Conservation (phyloP, 2,797 vertebrate genomes). For the Limosa lapponica region DNA sequence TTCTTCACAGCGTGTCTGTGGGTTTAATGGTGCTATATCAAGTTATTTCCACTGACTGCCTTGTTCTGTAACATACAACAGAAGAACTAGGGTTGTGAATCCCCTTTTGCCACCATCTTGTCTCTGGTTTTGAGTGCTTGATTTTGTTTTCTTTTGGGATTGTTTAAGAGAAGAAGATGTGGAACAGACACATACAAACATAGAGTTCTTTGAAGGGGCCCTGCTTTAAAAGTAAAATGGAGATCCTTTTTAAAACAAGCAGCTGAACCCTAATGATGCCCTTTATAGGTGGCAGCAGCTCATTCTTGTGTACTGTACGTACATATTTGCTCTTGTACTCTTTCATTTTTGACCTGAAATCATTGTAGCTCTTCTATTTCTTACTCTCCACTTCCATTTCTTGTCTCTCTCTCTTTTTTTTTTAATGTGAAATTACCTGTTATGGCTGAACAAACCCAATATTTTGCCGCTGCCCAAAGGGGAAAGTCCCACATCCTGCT, state of each 20-base stretch:
- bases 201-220: not conserved
- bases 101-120: not conserved
- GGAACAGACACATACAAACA: not conserved
- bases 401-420: not conserved
- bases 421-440: not conserved
- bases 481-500: not conserved
- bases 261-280: not conserved
- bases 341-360: not conserved
- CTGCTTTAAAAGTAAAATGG: not conserved
- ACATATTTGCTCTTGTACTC: not conserved
- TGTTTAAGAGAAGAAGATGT: not conserved
- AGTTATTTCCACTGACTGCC: not conserved
- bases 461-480: not conserved
- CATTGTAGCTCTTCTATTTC: not conserved
- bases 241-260: not conserved
- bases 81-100: not conserved
- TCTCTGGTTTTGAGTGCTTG: not conserved
- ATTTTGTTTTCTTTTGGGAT: not conserved
- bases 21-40: not conserved
- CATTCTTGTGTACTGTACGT: not conserved
- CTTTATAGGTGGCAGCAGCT: not conserved
- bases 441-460: not conserved
- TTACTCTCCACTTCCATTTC: not conserved
- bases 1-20: not conserved
- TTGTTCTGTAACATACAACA: not conserved